Conservation (phyloP, 2,888 invertebrate species). For the Adineta ricciae region DNA sequence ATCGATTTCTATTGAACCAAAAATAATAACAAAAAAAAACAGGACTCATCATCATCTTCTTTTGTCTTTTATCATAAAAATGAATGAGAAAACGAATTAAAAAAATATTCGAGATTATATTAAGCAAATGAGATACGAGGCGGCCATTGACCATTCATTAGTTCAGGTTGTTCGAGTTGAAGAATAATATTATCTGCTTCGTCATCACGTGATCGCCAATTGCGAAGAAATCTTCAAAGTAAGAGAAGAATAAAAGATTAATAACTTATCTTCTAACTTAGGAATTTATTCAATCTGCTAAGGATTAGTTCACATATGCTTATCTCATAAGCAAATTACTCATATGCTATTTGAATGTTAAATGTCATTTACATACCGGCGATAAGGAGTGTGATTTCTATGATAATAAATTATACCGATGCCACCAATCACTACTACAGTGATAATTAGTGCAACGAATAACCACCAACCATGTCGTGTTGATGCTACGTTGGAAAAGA, state of each 20-base stretch:
- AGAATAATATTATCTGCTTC: background rate
- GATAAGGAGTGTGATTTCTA: background rate
- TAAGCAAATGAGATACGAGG: background rate
- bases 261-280: too few relatives aligned
- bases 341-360: background rate
- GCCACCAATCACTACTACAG: background rate
- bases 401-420: background rate
- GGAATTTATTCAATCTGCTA: background rate
- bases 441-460: background rate
- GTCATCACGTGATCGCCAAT: background rate
- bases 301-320: background rate
- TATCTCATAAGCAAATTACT: background rate
- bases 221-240: background rate
- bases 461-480: background rate
- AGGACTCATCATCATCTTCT: too few relatives aligned
- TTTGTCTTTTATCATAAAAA: background rate
- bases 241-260: background rate
- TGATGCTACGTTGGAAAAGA: background rate
- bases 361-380: background rate
- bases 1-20: background rate
- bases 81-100: background rate
- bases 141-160: background rate
- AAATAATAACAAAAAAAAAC: background rate
- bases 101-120: background rate
- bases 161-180: background rate